Conservation (phyloP, 2,113 vertebrate genomes). For the Meleagris gallopavo region DNA sequence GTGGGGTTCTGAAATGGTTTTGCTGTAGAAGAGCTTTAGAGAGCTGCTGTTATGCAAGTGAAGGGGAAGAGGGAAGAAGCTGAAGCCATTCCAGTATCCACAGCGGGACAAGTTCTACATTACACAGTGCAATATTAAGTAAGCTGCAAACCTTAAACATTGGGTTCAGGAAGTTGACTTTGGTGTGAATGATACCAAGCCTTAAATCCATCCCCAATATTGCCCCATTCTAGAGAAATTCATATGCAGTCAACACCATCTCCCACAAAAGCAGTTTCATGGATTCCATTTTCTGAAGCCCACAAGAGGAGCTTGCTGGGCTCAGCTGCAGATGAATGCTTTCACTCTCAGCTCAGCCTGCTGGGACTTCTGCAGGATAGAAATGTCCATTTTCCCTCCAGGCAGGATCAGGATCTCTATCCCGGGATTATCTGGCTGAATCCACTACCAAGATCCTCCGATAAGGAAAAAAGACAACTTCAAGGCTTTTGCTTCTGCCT, state of each 20-base stretch:
- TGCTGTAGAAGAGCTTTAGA: neutral
- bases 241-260: neutral
- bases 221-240: neutral
- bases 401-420: neutral
- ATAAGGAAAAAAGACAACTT: neutral
- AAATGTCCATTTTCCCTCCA: neutral
- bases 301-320: neutral
- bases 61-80: neutral
- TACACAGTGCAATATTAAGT: neutral
- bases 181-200: neutral
- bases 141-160: neutral
- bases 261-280: neutral
- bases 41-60: neutral
- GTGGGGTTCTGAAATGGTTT: neutral
- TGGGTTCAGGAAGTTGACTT: neutral
- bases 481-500: neutral
- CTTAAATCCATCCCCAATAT: neutral
- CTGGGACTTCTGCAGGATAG: neutral
- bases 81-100: neutral
- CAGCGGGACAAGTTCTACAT: neutral
- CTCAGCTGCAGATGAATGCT: neutral
- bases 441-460: neutral
- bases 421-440: neutral
- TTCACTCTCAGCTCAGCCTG: neutral
- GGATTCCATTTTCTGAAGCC: neutral